Evolutionary conservation across 2,888 invertebrate species (phyloP).

Genomic region (Matsumyia berberina): DNA sequence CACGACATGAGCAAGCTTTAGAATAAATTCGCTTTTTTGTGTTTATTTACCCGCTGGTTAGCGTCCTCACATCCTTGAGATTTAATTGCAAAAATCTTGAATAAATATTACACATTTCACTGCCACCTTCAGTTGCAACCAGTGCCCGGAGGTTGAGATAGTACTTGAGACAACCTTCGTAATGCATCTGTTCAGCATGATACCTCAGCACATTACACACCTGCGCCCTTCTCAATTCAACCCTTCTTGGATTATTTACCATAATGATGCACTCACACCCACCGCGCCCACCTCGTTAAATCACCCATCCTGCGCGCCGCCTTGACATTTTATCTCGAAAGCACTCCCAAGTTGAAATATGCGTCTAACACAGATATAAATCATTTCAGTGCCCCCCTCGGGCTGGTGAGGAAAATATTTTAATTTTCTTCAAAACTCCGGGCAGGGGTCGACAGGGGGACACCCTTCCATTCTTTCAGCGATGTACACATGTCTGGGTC

Average conservation of each 20-base stretch:
- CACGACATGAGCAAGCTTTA: too few species aligned
- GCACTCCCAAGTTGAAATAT: constrained; percentile 4
- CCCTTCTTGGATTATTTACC: constrained; percentile 36
- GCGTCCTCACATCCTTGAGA: constrained; percentile 1
- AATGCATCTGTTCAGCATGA: constrained; percentile 20
- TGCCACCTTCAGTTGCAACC: constrained; percentile 36
- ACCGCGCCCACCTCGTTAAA: neutral
- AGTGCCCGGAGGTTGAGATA: constrained; percentile 5
- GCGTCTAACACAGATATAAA: constrained; percentile 31
- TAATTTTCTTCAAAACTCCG: constrained; percentile 57
- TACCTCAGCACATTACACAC: neutral
- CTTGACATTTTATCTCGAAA: constrained; percentile 44
- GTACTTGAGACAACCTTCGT: constrained; percentile 55
- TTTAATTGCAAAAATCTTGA: constrained; percentile 47
- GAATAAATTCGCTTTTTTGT: too few species aligned
- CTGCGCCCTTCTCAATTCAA: constrained; percentile 36
- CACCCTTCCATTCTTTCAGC: constrained; percentile 15
- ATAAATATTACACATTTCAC: constrained; percentile 44
- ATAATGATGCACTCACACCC: constrained; percentile 20
- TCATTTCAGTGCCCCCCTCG: constrained; percentile 14
- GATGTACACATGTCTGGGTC: constrained; percentile 45
- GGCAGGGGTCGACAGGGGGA: neutral
- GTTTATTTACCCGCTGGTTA: too few species aligned
- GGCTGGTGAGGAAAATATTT: constrained; percentile 25
- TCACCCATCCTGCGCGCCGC: neutral